Evolutionary conservation across 2,113 vertebrate genomes (phyloP).

Genomic region (Cyanoliseus patagonus): DNA sequence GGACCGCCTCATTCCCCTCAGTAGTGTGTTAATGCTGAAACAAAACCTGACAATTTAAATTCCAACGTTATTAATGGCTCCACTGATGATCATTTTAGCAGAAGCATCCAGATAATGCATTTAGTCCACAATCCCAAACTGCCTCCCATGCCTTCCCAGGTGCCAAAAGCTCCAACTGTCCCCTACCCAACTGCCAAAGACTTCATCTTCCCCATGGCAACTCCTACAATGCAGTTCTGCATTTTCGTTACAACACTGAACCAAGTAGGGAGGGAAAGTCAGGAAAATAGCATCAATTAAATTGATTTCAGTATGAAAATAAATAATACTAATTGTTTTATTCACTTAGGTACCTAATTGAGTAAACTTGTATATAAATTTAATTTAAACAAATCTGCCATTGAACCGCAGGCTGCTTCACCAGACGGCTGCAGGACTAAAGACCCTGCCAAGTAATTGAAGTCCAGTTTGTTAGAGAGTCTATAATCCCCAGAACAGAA

Average conservation of each 20-base stretch:
- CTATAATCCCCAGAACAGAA: neutral
- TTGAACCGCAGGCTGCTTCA: constrained; percentile 18
- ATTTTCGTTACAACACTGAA: neutral
- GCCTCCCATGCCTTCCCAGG: constrained; percentile 51
- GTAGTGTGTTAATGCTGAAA: neutral
- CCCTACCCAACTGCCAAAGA: constrained; percentile 50
- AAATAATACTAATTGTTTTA: constrained; percentile 62
- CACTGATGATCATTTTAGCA: constrained; percentile 61
- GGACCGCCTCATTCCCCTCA: neutral
- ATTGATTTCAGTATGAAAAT: constrained; percentile 51
- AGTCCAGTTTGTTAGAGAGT: constrained; percentile 18
- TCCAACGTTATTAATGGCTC: constrained; percentile 55
- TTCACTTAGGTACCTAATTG: constrained; percentile 58
- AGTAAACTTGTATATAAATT: constrained; percentile 54
- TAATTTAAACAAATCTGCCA: constrained; percentile 62
- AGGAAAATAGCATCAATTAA: constrained; percentile 52
- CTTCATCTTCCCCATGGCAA: constrained; percentile 65
- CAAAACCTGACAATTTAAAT: constrained; percentile 55
- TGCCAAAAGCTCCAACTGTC: constrained; percentile 69
- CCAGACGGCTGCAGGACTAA: constrained; percentile 39
- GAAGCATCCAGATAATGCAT: constrained; percentile 48
- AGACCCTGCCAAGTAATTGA: constrained; percentile 4
- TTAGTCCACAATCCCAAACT: constrained; percentile 47
- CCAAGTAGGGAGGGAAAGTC: neutral
- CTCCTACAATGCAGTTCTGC: constrained; percentile 28